Evolutionary conservation across 2,113 vertebrate genomes (phyloP), one percentile per base, ranked within the genome.

Genomic region (Piaya cayana): DNA sequence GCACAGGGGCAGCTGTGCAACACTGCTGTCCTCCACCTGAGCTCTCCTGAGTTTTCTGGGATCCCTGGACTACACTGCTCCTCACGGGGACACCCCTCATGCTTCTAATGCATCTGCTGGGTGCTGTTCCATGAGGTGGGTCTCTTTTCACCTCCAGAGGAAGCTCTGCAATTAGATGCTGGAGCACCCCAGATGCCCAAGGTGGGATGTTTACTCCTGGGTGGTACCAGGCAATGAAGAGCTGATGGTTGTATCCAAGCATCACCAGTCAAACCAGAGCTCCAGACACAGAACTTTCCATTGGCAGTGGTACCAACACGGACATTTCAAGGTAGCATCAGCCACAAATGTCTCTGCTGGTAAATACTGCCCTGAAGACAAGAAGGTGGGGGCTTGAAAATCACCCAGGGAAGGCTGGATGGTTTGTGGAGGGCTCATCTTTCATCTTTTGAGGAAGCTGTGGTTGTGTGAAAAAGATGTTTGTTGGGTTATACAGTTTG

Each of bases 221-320:
- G 27, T 3, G 4, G 10, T n/a, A 15, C 30, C 59, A 64, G 21
- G 21, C 1, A 2, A 27, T 17, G 23, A 49, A 63, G 47, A 85
- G 9, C 20, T 76, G 29, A 29, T 55, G 29, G 29, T 52, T 9
- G 12, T 53, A 26, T n/a, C 52, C 58, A 4, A 78, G 45, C 30
- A 64, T 16, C 50, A 37, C 27, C 58, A 67, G 36, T 22, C 11
- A 29, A 87, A 68, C 6, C 20, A 65, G 29, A 45, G 50, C 42
- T 89, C 34, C 29, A 30, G 34, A 12, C 50, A 9, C 15, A 59
- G 34, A 63, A 12, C 45, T 88, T 45, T 64, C 26, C 68, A 62
- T 26, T 3, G 1, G 7, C 34, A 62, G 5, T 1, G 1, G 10
- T n/a, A n/a, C 34, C 56, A 50, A 12, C 22, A 21, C 0, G 3